A percentile compares a stretch with the other conserved stretches of the same genome.
Evolutionary conservation across 2,888 invertebrate genomes (phyloP).

Genomic region (Hartigia nigra): DNA sequence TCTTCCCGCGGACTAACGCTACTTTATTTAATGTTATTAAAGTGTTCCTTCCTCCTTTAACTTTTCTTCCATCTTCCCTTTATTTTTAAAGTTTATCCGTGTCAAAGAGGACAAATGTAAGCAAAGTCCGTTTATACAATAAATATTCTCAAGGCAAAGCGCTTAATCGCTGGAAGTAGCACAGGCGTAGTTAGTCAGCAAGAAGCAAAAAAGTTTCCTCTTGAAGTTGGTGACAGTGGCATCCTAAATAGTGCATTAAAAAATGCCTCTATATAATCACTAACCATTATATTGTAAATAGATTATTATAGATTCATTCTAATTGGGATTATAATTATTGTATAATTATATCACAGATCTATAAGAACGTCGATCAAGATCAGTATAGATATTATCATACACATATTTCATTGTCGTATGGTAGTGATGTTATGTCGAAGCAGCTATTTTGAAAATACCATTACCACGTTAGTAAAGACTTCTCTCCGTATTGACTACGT

Average conservation of each 20-base stretch:
- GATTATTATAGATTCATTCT: neutral
- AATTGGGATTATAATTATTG: neutral
- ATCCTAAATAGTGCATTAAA: neutral
- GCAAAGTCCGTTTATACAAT: neutral
- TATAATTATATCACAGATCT: neutral
- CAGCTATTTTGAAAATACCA: conserved; percentile 12
- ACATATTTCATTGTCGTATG: neutral
- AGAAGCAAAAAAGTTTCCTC: neutral
- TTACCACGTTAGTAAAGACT: neutral
- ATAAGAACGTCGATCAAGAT: neutral
- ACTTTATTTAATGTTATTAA: neutral
- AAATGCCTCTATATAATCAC: neutral
- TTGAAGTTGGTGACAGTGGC: neutral
- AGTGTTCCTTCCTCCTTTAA: neutral
- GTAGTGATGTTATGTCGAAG: neutral
- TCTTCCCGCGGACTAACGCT: neutral
- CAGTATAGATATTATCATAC: neutral
- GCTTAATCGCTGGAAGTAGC: neutral
- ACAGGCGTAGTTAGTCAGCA: too few relatives aligned
- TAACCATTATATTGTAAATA: neutral
- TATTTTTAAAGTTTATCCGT: neutral
- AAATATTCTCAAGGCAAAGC: neutral
- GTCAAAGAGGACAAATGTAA: neutral
- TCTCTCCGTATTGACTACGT: neutral
- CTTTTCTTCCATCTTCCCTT: neutral